These are phyloP conservation scores for Sparus aurata DNA, from an alignment of 2,797 vertebrate genomes.

Conservation along the genomic window DNA sequence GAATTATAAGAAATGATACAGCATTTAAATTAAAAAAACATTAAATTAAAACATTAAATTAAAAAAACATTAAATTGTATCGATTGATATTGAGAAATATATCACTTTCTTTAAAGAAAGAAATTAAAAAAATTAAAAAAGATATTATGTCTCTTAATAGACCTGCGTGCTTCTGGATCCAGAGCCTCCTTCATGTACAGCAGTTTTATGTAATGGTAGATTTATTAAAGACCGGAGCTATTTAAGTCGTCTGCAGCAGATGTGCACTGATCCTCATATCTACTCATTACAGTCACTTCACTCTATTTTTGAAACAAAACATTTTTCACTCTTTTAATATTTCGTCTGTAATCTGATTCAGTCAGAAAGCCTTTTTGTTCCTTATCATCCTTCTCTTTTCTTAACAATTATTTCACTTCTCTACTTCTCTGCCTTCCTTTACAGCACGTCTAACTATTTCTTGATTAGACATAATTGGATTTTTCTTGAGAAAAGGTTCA, in stretches of 20 bases:
- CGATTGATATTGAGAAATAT: not conserved
- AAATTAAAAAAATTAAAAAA: not conserved
- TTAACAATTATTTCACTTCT: not conserved
- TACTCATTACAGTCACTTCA: conserved; percentile 54
- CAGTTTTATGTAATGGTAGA: conserved; percentile 4
- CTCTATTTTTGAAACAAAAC: conserved; percentile 60
- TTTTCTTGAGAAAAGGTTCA: not conserved
- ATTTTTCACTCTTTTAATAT: conserved; percentile 60
- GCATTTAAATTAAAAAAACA: no score
- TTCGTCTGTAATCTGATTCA: conserved; percentile 54
- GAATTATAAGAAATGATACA: no score
- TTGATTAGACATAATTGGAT: not conserved
- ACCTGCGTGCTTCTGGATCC: not conserved
- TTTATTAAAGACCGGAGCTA: conserved; percentile 62
- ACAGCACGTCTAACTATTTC: not conserved
- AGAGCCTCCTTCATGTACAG: not conserved
- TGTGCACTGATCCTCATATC: conserved; percentile 62
- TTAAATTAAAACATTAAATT: no score
- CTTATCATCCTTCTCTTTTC: not conserved
- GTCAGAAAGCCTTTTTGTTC: conserved; percentile 18
- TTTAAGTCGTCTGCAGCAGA: conserved; percentile 64
- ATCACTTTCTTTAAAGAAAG: not conserved
- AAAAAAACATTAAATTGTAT: no score
- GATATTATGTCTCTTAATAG: not conserved
- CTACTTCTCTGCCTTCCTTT: no score